phyloP scores from a whole-genome alignment of 2,797 vertebrate genomes.

The Hapalemur alaotrensis region DNA sequence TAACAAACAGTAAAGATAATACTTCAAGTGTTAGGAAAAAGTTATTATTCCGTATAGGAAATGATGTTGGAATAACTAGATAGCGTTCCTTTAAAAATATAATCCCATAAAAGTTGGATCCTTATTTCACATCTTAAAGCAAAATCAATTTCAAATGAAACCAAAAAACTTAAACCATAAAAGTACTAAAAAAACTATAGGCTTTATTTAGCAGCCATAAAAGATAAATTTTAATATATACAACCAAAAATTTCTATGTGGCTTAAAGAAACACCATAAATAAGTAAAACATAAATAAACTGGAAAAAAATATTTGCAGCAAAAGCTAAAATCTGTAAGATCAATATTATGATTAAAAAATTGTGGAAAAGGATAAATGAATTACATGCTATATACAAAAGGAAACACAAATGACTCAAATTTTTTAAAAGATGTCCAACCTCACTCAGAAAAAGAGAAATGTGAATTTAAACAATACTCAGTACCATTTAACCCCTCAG shows the following conservation, averaged over 20 bases:
- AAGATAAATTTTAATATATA: background rate
- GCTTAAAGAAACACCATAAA: background rate
- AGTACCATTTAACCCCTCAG: background rate
- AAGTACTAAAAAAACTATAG: background rate
- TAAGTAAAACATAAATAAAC: background rate
- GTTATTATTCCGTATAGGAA: background rate
- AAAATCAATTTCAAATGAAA: slow-evolving; percentile 12
- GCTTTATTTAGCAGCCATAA: background rate
- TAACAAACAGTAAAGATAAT: background rate
- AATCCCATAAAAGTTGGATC: background rate
- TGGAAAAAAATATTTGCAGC: background rate
- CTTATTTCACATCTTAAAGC: background rate
- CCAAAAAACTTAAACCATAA: background rate
- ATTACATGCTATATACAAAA: background rate
- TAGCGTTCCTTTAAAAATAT: background rate
- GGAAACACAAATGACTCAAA: background rate
- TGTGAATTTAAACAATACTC: background rate
- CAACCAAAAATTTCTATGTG: background rate
- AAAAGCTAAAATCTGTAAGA: background rate
- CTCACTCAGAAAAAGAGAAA: slow-evolving; percentile 14
- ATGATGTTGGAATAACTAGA: background rate
- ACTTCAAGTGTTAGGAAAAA: background rate
- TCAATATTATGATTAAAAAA: background rate
- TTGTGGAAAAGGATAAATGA: background rate
- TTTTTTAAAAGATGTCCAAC: background rate